Base-by-base conservation (phyloP, 92 coral and sea anemone species). In the Actinernus sp. region DNA sequence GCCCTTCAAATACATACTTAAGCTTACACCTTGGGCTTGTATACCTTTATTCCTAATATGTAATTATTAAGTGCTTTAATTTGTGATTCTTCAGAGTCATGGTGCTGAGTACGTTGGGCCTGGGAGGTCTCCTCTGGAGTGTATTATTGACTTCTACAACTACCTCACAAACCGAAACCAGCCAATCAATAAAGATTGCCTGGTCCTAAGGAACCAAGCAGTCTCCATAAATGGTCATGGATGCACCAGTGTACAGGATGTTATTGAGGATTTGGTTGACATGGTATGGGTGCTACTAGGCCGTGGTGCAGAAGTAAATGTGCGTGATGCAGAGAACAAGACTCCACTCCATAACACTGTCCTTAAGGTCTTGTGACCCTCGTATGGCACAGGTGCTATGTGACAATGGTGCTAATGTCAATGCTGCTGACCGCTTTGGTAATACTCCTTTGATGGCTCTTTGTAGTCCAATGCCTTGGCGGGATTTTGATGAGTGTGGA, bases 101-200 rank as follows among this genome's bases (percentile, higher is more conserved):
- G 96, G 96, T 26, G 92, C 92, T 28, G 96, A 89, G 39, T 86
- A 74, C 30, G 68, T 90, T 28, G 87, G 96, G 28, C 96, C 96
- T 30, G 96, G 96, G 21, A 80, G 76, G 8, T 75, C 93, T 22
- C 92, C 96, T 1, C 74, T 90, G n/a, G 78, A 90, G 31, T 90
- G 96, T 81, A 65, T 85, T 13, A 74, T 70, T 19, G 90, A 85
- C 45, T 66, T 79, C 27, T 90, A 74, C 73, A 81, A 90, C 65
- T 65, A 49, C 10, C 63, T 86, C 10, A 90, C 96, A 58, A 63
- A 64, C 37, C 85, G 71, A 21, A 74, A 68, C 43, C 67, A 43
- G 10, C 39, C 56, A 25, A 25, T 21, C 26, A 13, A 63, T 14
- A 45, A 34, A 33, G 58, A 63, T 5, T 61, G 74, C 16, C 8